Evolutionary conservation across 2,888 invertebrate genomes (phyloP).

Genomic region (Xanthostigma xanthostigma): DNA sequence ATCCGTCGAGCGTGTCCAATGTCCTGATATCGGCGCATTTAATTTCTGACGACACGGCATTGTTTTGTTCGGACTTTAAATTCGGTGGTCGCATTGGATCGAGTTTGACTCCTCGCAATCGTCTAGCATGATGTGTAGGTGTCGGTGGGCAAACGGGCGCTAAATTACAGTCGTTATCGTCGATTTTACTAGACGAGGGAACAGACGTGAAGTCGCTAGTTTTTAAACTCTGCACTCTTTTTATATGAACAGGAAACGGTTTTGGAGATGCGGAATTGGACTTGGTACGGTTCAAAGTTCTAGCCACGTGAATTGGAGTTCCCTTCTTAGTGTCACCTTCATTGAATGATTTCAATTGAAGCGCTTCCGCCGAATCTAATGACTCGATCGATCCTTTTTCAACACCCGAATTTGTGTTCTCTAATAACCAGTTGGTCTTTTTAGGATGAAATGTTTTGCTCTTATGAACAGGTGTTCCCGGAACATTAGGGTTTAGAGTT

Average conservation of each 20-base stretch:
- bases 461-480: too few relatives aligned
- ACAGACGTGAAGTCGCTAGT: too few relatives aligned
- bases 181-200: background rate
- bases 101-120: constrained; percentile 35
- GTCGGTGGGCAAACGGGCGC: constrained; percentile 69
- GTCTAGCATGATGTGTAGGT: constrained; percentile 70
- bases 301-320: constrained; percentile 14
- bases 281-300: background rate
- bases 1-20: constrained; percentile 20
- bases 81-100: constrained; percentile 29
- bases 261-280: constrained; percentile 4
- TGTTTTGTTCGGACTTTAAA: constrained; percentile 32
- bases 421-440: background rate
- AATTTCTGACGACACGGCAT: constrained; percentile 25
- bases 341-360: constrained; percentile 24
- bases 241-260: constrained; percentile 11
- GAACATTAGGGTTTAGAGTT: too few relatives aligned
- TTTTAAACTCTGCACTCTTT: constrained; percentile 5
- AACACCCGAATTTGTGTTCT: background rate
- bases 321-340: constrained; percentile 19
- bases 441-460: too few relatives aligned
- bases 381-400: constrained; percentile 18
- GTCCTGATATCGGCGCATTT: constrained; percentile 27
- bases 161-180: constrained; percentile 22
- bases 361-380: constrained; percentile 37